Base-by-base conservation (phyloP, 2,113 vertebrate species). In the Pelobates fuscus region DNA sequence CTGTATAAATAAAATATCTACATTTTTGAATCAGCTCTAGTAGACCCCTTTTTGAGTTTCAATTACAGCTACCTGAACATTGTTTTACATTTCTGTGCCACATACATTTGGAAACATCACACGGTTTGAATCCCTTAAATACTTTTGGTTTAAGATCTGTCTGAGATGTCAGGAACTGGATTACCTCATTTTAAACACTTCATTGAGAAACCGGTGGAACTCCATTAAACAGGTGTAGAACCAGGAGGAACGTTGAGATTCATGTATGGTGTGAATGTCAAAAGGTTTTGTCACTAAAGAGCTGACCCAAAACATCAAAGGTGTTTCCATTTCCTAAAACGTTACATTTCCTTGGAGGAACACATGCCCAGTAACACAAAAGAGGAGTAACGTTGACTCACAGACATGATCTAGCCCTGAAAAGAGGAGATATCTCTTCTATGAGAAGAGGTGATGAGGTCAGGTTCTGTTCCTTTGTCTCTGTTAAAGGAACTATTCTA, bases 301-400 rank as follows among this genome's bases (percentile, higher is more conserved):
- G 26, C 29, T 69, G 67, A 69, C 25, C 62, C 62, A 44, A 44
- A 21, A 43, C 21, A 43, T 64, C 49, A 55, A 68, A 68, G 66
- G 46, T 25, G 32, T 37, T 37, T 37, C 32, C 44, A 49, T 49
- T 18, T 17, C 44, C 10, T 5, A 37, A 58, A 58, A 41, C 18
- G 29, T 69, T 58, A 37, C 67, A 24, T 20, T 27, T 20, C 7
- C 32, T 27, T 1, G 37, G 10, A 6, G 29, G 5, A 69, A 55
- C 21, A 57, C 44, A 67, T 24, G 25, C 14, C 20, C 10, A 17
- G 2, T 1, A 8, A 44, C 20, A 70, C 54, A 59, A 70, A 11
- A 30, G 10, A 41, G 23, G 5, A 10, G 10, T 37, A 37, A 37
- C 5, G 5, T 37, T 37, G 32, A 6, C 32, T 37, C 32, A 5